Evolutionary conservation across 2,888 invertebrate species (phyloP).

Genomic region (Amblyjoppa fuscipennis): DNA sequence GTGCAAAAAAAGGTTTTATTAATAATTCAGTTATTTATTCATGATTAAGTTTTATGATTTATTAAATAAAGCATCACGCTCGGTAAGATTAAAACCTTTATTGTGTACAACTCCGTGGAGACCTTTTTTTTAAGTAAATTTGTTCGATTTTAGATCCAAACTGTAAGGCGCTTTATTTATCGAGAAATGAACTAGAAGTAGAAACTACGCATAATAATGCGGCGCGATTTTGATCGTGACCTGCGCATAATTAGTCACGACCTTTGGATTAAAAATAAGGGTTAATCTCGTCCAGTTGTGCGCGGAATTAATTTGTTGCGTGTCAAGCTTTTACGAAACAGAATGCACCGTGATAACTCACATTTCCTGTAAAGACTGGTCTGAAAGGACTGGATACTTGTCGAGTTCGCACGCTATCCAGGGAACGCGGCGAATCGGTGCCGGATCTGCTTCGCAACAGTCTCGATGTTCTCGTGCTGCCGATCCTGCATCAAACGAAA

Average conservation of each 20-base stretch:
- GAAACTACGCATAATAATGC: too few relatives aligned
- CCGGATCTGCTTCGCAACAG: constrained; percentile 87
- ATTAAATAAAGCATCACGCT: neutral
- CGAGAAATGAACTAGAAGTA: too few relatives aligned
- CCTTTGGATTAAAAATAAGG: too few relatives aligned
- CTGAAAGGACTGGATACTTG: constrained; percentile 83
- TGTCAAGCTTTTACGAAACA: constrained; percentile 17
- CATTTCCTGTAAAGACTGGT: constrained; percentile 79
- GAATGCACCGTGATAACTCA: constrained; percentile 72
- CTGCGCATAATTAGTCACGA: too few relatives aligned
- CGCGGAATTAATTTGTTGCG: neutral
- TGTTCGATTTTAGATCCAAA: too few relatives aligned
- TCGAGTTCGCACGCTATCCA: constrained; percentile 82
- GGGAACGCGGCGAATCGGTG: constrained; percentile 87
- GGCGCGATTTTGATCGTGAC: too few relatives aligned
- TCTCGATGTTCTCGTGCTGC: constrained; percentile 80
- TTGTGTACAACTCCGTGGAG: too few relatives aligned
- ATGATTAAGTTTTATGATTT: too few relatives aligned
- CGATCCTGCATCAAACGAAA: constrained; percentile 79
- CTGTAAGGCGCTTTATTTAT: too few relatives aligned
- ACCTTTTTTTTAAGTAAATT: too few relatives aligned
- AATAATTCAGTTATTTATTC: too few relatives aligned
- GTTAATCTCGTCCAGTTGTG: neutral
- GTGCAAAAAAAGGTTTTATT: too few relatives aligned
- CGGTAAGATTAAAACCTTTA: neutral